Conservation (phyloP, 2,113 vertebrate genomes). For the Calidris pygmaea region DNA sequence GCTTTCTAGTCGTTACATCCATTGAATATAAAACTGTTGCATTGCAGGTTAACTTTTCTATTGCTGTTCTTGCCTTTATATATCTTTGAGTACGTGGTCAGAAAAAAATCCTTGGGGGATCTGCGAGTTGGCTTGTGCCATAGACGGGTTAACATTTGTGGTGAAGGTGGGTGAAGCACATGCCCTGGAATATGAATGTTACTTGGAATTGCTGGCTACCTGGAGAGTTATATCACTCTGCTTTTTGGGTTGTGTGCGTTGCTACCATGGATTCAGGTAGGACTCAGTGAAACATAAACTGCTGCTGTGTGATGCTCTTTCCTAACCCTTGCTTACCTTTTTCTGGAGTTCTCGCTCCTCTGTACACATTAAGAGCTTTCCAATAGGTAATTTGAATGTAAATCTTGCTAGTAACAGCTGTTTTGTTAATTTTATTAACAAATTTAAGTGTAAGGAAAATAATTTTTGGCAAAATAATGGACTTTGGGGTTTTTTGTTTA, state of each 20-base stretch:
- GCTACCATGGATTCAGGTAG: background rate
- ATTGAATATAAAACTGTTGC: conserved; percentile 50
- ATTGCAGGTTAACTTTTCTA: conserved; percentile 13
- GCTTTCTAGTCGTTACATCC: background rate
- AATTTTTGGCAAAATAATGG: background rate
- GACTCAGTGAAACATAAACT: background rate
- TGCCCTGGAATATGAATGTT: background rate
- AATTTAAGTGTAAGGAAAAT: background rate
- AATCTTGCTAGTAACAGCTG: background rate
- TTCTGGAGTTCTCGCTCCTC: background rate
- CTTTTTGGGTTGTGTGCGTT: background rate
- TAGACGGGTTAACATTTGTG: background rate
- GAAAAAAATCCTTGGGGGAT: background rate
- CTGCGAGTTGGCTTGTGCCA: background rate
- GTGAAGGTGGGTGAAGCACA: background rate
- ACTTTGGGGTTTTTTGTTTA: background rate
- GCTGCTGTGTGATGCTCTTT: background rate
- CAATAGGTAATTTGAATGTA: background rate
- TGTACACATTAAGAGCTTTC: background rate
- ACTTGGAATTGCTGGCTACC: background rate
- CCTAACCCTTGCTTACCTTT: background rate
- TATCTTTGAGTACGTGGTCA: background rate
- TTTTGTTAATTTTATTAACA: background rate
- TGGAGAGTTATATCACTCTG: background rate
- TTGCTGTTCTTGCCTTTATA: background rate